Base-by-base conservation (phyloP, 2,113 vertebrate species). In the Chaenogobius annularis region DNA sequence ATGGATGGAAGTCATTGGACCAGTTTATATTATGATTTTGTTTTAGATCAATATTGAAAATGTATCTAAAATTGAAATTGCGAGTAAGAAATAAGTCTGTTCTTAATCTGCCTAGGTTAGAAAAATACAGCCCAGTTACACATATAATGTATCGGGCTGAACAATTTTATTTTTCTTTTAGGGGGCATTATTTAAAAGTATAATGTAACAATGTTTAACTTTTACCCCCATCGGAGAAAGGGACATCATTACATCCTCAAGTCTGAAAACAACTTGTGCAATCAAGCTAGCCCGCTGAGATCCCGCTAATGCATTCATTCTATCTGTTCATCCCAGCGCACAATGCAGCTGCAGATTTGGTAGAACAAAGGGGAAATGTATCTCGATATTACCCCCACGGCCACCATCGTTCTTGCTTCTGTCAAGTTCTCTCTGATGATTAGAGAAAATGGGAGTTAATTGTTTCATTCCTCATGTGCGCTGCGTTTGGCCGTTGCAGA, bases 371-470 rank as follows among this genome's bases (percentile, higher is more conserved):
- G 58, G 14, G 26, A 15, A 35, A 61, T 61, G 23, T 17, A 61
- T 64, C 15, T 72, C 19, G 26, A 77, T 68, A 69, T 74, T 69
- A 68, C 75, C 84, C 79, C 58, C 72, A 72, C 66, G 48, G 59
- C 72, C 26, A 31, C 64, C 77, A 55, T 69, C 55, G 69, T 66
- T 74, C 65, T 64, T 35, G 56, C 66, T 58, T 46, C 56, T 78
- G 75, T 85, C 77, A 78, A 67, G 52, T 70, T 80, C 75, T 79
- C 63, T 76, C 61, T 75, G 66, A 76, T 81, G 74, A 90, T 90
- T 88, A 81, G 43, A 79, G 69, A 82, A 87, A 85, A 83, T 79
- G 64, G 67, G 77, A 85, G 79, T 84, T 85, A 87, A 91, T 90
- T 87, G 85, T 83, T 90, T 83, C 68, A 85, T 86, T 84, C 87